Evolutionary conservation across 1,140 invertebrate species (phyloP).

Genomic region (Danaus plexippus): DNA sequence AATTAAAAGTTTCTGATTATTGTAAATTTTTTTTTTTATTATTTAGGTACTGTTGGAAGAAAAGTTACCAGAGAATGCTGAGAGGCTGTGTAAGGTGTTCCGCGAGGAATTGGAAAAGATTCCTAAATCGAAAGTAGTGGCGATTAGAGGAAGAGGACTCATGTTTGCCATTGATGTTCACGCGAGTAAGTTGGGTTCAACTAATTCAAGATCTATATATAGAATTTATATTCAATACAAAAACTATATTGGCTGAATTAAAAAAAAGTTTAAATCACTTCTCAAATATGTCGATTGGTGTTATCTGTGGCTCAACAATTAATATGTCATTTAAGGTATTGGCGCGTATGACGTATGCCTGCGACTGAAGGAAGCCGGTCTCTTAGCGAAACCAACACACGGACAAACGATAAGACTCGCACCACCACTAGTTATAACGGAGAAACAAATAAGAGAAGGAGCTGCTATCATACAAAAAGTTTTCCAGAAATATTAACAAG

Average conservation of each 20-base stretch:
- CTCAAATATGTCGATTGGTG: too few species aligned
- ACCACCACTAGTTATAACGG: slow-evolving; percentile 92
- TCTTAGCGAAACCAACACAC: slow-evolving; percentile 97
- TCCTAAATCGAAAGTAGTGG: slow-evolving; percentile 81
- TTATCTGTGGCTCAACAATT: too few species aligned
- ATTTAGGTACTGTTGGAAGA: slow-evolving; percentile 86
- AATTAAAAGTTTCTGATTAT: too few species aligned
- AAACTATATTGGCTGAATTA: too few species aligned
- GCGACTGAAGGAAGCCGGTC: slow-evolving; percentile 88
- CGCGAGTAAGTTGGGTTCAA: slow-evolving; percentile 74
- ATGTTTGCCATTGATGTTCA: slow-evolving; percentile 97
- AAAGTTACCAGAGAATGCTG: slow-evolving; percentile 90
- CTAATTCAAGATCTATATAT: too few species aligned
- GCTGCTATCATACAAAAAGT: slow-evolving; percentile 86
- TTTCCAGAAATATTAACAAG: slow-evolving; percentile 39
- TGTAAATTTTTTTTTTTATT: not conserved
- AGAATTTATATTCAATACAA: too few species aligned
- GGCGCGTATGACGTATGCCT: slow-evolving; percentile 94
- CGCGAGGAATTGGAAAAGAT: slow-evolving; percentile 81
- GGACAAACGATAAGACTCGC: slow-evolving; percentile 95
- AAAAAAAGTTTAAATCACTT: too few species aligned
- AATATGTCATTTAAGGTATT: slow-evolving; percentile 71
- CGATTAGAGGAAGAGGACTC: slow-evolving; percentile 93
- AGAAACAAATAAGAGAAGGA: slow-evolving; percentile 85
- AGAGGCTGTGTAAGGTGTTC: slow-evolving; percentile 84